Evolutionary conservation across 2,888 invertebrate genomes (phyloP).

Genomic region (Carpatolechia fugitivella): DNA sequence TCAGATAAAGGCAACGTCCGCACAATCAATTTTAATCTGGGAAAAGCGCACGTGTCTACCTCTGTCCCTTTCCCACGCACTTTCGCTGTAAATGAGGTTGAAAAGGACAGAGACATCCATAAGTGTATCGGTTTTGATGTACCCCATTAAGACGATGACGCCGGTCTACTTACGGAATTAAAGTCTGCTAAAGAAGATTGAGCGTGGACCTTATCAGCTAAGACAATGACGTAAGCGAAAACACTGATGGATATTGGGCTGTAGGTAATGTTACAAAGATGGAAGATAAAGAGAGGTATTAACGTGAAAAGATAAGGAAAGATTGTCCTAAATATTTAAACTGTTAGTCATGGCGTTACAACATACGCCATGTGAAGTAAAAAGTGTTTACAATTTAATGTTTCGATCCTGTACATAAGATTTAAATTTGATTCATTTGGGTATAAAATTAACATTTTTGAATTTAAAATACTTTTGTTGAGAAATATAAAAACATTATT

Average conservation of each 20-base stretch:
- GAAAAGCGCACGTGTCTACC: slow-evolving; percentile 50
- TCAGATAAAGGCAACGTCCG: slow-evolving; percentile 66
- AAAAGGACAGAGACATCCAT: slow-evolving; percentile 43
- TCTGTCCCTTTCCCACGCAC: slow-evolving; percentile 36
- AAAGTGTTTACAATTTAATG: not conserved
- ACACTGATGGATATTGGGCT: slow-evolving; percentile 57
- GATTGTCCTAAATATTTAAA: slow-evolving; percentile 13
- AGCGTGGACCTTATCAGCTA: slow-evolving; percentile 62
- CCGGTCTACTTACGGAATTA: slow-evolving; percentile 74
- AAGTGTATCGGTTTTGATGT: slow-evolving; percentile 50
- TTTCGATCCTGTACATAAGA: not conserved
- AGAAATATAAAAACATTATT: too few relatives aligned
- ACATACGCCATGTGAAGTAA: not conserved
- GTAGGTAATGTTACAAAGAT: slow-evolving; percentile 3
- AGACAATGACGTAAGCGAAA: slow-evolving; percentile 76
- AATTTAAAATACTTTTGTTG: too few relatives aligned
- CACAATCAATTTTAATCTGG: slow-evolving; percentile 78
- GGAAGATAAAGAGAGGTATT: slow-evolving; percentile 1
- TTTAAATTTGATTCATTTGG: too few relatives aligned
- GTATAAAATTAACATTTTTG: too few relatives aligned
- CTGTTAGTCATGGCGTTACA: not conserved
- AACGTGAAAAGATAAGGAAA: slow-evolving; percentile 8
- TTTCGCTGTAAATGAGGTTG: slow-evolving; percentile 13
- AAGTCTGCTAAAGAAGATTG: slow-evolving; percentile 73
- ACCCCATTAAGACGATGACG: slow-evolving; percentile 31